A percentile compares a stretch with the other conserved stretches of the same genome.
These are phyloP conservation scores for Excalfactoria chinensis DNA, from an alignment of 2,113 vertebrate species.

Conservation along the genomic window DNA sequence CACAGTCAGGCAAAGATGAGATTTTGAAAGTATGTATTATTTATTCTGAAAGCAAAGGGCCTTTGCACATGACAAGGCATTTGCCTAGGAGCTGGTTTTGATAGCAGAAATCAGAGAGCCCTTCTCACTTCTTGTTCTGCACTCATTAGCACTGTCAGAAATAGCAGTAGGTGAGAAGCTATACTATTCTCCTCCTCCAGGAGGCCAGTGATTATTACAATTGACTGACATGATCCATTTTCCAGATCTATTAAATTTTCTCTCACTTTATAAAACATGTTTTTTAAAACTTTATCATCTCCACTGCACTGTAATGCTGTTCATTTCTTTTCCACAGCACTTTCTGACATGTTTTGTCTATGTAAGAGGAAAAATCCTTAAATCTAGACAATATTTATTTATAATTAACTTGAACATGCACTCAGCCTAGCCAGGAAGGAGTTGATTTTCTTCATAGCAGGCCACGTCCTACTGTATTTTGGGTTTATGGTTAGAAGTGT, in stretches of 20 bases:
- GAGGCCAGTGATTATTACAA: neutral
- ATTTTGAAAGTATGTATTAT: neutral
- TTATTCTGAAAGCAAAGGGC: constrained; percentile 6
- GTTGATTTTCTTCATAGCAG: neutral
- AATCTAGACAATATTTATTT: neutral
- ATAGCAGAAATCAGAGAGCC: neutral
- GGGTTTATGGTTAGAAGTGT: neutral
- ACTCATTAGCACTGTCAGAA: constrained; percentile 25
- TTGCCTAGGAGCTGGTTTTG: neutral
- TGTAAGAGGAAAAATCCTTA: neutral
- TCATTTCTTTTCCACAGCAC: neutral
- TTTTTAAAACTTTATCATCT: neutral
- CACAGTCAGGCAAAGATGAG: neutral
- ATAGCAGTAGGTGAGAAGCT: neutral
- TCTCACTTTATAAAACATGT: neutral
- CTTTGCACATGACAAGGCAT: neutral
- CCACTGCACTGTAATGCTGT: neutral
- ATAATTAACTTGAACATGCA: neutral
- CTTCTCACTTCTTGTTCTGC: neutral
- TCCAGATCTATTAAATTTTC: neutral
- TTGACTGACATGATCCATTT: neutral
- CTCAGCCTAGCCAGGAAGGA: neutral
- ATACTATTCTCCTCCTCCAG: neutral
- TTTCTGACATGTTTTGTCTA: neutral
- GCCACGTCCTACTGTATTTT: neutral